Evolutionary conservation across 2,888 invertebrate genomes (phyloP).

Genomic region (Amiota minor): DNA sequence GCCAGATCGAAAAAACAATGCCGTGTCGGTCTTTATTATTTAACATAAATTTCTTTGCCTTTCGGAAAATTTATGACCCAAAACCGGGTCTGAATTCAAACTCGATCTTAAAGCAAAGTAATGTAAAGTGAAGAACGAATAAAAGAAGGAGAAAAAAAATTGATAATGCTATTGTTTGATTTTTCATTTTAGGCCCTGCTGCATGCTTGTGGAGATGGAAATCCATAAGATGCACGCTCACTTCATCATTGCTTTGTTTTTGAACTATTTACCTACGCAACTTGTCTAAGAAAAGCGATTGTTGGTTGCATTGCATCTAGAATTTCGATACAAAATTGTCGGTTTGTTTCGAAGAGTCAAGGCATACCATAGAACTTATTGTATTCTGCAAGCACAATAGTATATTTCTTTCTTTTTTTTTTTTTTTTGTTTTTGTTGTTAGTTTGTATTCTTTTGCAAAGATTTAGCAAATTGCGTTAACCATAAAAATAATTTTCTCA

Average conservation of each 20-base stretch:
- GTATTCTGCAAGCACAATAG: background rate
- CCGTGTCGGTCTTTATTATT: constrained; percentile 19
- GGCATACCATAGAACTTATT: constrained; percentile 1
- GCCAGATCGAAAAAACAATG: background rate
- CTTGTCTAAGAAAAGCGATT: background rate
- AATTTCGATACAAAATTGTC: constrained; percentile 1
- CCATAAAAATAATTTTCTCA: constrained; percentile 26
- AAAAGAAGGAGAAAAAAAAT: constrained; percentile 21
- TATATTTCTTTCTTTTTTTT: background rate
- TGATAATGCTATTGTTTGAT: constrained; percentile 27
- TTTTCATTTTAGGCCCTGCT: constrained; percentile 8
- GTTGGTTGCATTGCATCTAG: constrained; percentile 9
- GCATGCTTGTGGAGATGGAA: background rate
- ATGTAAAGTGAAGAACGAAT: constrained; percentile 3
- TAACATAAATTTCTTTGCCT: constrained; percentile 29
- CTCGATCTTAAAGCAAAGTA: too few relatives aligned
- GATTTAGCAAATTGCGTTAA: constrained; percentile 29
- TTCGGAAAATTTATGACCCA: constrained; percentile 25
- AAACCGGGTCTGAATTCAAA: background rate
- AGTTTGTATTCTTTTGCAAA: constrained; percentile 4
- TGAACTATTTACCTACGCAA: constrained; percentile 25
- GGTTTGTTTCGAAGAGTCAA: constrained; percentile 2
- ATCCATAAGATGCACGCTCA: background rate
- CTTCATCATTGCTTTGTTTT: constrained; percentile 1
- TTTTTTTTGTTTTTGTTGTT: background rate